phyloP scores from a whole-genome alignment of 2,888 invertebrate genomes.

The Altica lythri region DNA sequence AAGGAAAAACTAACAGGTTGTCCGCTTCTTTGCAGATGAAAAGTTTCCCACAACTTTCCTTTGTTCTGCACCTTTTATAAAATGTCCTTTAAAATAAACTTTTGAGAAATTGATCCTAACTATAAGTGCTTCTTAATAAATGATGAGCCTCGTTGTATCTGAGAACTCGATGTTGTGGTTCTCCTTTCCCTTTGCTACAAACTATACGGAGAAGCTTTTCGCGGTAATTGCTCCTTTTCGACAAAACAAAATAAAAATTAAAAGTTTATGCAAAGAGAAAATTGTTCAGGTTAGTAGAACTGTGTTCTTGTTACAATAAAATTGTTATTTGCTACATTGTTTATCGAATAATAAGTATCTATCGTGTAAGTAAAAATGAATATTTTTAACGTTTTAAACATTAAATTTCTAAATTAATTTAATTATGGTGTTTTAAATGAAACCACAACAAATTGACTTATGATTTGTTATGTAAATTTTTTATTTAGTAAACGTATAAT shows the following conservation, averaged over 20 bases:
- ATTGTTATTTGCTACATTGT: neutral
- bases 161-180: slow-evolving; percentile 24
- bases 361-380: too few species aligned
- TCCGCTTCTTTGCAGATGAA: too few species aligned
- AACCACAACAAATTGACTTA: too few species aligned
- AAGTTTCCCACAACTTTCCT: too few species aligned
- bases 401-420: too few species aligned
- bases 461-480: too few species aligned
- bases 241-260: neutral
- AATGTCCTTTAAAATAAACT: neutral
- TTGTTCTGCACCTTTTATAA: slow-evolving; percentile 1
- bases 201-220: slow-evolving; percentile 8
- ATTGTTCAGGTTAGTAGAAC: neutral
- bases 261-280: neutral
- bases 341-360: too few species aligned
- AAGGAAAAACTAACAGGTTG: too few species aligned
- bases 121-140: slow-evolving; percentile 39
- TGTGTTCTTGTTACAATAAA: neutral
- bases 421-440: too few species aligned
- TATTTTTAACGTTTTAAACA: too few species aligned
- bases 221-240: slow-evolving; percentile 5
- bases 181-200: slow-evolving; percentile 9
- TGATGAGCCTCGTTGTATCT: slow-evolving; percentile 33
- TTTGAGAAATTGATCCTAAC: slow-evolving; percentile 14
- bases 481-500: too few species aligned